A percentile compares a stretch with the other conserved stretches of the same genome.
Conservation (phyloP, 1,140 invertebrate species). For the Patella vulgata region DNA sequence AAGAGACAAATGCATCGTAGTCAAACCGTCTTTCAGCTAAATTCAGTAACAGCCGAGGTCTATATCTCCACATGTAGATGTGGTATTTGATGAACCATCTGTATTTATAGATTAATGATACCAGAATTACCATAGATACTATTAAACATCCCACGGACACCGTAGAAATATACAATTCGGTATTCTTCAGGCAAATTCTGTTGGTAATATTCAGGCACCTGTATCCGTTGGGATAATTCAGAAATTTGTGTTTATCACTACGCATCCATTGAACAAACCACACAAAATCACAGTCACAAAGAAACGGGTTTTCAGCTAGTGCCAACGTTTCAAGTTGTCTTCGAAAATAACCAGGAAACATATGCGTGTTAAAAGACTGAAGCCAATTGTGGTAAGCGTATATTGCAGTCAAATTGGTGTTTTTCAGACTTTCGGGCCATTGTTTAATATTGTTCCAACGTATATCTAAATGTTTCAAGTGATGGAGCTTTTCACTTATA, state of each 20-base stretch:
- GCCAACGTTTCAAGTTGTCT: not conserved
- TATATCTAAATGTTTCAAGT: not conserved
- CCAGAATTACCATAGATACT: not conserved
- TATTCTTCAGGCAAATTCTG: not conserved
- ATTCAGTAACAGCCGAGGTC: too few relatives aligned
- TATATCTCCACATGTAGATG: constrained; percentile 9
- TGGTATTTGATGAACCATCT: constrained; percentile 4
- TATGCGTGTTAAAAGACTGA: not conserved
- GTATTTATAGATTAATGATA: constrained; percentile 2
- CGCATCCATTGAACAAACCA: constrained; percentile 9
- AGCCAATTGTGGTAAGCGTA: not conserved
- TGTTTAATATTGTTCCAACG: not conserved
- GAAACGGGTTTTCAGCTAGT: not conserved
- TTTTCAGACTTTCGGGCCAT: not conserved
- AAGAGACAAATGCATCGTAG: constrained; percentile 30
- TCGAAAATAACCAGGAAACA: not conserved
- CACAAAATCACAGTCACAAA: not conserved
- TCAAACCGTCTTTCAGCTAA: constrained; percentile 1
- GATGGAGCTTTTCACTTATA: not conserved
- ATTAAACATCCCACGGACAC: not conserved
- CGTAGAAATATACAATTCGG: not conserved
- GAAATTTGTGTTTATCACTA: not conserved
- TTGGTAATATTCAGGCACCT: not conserved
- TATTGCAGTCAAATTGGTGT: not conserved
- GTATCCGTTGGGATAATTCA: too few relatives aligned